These are phyloP conservation scores for Drusus annulatus DNA, from an alignment of 1,140 invertebrate species.

Conservation along the genomic window DNA sequence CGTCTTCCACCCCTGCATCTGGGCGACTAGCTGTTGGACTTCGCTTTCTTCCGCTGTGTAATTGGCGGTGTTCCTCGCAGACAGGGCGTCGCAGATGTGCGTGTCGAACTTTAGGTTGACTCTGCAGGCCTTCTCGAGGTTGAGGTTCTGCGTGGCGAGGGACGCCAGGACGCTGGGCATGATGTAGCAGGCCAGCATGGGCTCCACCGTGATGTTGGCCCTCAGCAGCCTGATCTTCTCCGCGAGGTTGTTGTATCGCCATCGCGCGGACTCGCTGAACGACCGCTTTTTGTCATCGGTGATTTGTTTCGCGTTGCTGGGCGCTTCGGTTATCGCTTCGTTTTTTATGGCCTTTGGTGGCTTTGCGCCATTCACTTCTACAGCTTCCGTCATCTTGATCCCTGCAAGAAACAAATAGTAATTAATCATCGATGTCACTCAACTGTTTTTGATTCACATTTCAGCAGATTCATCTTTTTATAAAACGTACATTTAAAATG, in stretches of 20 bases:
- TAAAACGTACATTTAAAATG: background rate
- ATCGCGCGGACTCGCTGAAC: slow-evolving; percentile 53
- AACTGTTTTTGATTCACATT: no score
- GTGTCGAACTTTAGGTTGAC: slow-evolving; percentile 82
- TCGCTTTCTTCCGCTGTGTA: slow-evolving; percentile 80
- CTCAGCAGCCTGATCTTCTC: slow-evolving; percentile 72
- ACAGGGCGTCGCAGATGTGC: slow-evolving; percentile 81
- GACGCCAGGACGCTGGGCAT: slow-evolving; percentile 84
- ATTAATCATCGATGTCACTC: no score
- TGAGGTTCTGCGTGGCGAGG: slow-evolving; percentile 86
- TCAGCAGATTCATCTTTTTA: background rate
- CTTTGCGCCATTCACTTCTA: slow-evolving; percentile 25
- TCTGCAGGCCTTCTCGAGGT: slow-evolving; percentile 87
- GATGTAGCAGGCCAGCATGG: slow-evolving; percentile 84
- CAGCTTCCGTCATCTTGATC: slow-evolving; percentile 30
- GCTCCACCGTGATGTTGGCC: slow-evolving; percentile 85
- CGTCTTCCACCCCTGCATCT: slow-evolving; percentile 86
- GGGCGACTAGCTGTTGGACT: slow-evolving; percentile 83
- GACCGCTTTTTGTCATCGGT: background rate
- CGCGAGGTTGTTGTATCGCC: slow-evolving; percentile 68
- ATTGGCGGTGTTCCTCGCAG: slow-evolving; percentile 78
- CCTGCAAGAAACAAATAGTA: slow-evolving; percentile 16
- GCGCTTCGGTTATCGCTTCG: background rate
- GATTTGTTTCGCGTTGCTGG: slow-evolving; percentile 14
- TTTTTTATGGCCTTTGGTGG: slow-evolving; percentile 29